These are phyloP conservation scores for Leptobrachium ailaonicum DNA, from an alignment of 2,113 vertebrate species.

Conservation along the genomic window DNA sequence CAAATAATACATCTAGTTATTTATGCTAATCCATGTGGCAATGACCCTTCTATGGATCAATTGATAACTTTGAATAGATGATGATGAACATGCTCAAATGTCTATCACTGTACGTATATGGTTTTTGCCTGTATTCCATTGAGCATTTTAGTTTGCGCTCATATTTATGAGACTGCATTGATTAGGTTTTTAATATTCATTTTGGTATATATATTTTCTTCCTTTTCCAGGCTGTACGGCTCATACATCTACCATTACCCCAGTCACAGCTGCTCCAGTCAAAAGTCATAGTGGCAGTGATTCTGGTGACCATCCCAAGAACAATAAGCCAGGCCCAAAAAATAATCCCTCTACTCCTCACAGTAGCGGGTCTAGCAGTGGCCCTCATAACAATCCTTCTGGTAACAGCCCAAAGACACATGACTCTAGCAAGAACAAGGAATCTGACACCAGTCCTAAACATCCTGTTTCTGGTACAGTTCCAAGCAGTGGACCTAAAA, in stretches of 20 bases:
- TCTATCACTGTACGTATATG: too few species aligned
- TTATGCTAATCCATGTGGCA: too few species aligned
- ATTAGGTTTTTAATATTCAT: too few species aligned
- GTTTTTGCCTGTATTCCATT: too few species aligned
- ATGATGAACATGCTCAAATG: background rate
- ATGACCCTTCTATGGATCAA: too few species aligned
- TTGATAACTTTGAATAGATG: background rate
- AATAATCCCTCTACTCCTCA: background rate
- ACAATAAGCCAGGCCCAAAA: background rate
- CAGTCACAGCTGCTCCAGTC: slow-evolving; percentile 45
- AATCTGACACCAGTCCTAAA: background rate
- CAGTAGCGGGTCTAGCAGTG: background rate
- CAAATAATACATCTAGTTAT: too few species aligned
- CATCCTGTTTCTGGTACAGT: background rate
- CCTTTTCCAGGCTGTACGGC: slow-evolving; percentile 58
- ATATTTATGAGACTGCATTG: too few species aligned
- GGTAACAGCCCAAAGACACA: background rate
- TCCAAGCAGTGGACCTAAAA: background rate
- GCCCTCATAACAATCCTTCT: too few species aligned
- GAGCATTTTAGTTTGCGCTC: too few species aligned
- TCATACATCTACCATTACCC: slow-evolving; percentile 14
- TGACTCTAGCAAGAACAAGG: slow-evolving; percentile 32
- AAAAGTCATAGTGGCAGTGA: slow-evolving; percentile 52
- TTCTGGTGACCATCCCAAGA: background rate
- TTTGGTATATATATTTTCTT: background rate